These are phyloP conservation scores for Parnassius orleans DNA, from an alignment of 2,888 invertebrate species.

Conservation along the genomic window DNA sequence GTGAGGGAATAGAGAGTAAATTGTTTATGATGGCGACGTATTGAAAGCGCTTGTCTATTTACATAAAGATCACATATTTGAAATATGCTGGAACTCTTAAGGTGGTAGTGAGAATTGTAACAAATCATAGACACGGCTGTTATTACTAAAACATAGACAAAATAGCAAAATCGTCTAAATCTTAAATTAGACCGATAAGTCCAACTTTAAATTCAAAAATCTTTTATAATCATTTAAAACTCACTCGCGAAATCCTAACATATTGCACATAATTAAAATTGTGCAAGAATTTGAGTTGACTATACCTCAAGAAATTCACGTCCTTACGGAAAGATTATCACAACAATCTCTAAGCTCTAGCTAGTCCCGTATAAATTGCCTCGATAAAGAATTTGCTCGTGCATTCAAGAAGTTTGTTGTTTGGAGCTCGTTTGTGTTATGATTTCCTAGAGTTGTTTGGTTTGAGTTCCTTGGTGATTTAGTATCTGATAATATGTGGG, in stretches of 20 bases:
- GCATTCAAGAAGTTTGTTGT: constrained; percentile 42
- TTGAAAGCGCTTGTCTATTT: too few relatives aligned
- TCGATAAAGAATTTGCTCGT: constrained; percentile 42
- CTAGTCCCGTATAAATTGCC: constrained; percentile 39
- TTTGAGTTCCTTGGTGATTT: constrained; percentile 8
- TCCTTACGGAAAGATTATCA: constrained; percentile 20
- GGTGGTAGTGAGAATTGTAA: too few relatives aligned
- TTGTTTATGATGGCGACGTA: too few relatives aligned
- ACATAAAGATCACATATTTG: too few relatives aligned
- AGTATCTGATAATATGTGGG: neutral
- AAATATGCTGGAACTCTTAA: too few relatives aligned
- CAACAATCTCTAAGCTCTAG: constrained; percentile 19
- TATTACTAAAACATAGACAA: too few relatives aligned
- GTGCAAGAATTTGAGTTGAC: constrained; percentile 6
- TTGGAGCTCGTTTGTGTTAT: constrained; percentile 15
- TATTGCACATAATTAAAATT: neutral
- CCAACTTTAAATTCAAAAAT: too few relatives aligned
- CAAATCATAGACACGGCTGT: too few relatives aligned
- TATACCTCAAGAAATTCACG: constrained; percentile 21
- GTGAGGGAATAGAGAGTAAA: too few relatives aligned
- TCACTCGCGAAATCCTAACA: neutral
- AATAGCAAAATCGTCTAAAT: too few relatives aligned
- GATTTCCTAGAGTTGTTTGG: constrained; percentile 12
- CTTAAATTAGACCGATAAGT: too few relatives aligned
- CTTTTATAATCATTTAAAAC: too few relatives aligned